A percentile compares a stretch with the other conserved stretches of the same genome.
Conservation (phyloP, 2,888 invertebrate genomes). For the Troglohyphantes excavatus region DNA sequence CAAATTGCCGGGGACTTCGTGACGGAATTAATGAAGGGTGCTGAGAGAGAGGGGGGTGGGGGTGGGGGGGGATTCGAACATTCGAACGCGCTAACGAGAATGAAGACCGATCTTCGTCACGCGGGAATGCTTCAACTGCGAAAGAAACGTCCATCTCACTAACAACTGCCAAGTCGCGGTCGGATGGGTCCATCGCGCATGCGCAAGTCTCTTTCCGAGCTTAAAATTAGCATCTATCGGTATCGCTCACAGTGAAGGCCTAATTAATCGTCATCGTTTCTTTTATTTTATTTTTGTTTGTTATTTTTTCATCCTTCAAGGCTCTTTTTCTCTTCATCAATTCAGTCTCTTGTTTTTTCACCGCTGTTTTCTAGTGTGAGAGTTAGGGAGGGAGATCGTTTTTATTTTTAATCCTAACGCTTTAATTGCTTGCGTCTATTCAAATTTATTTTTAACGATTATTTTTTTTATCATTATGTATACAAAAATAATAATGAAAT, state of each 20-base stretch:
- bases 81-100: slow-evolving; percentile 62
- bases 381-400: not conserved
- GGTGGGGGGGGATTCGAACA: not conserved
- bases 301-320: too few species aligned
- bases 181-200: slow-evolving; percentile 51
- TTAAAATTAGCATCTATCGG: slow-evolving; percentile 68
- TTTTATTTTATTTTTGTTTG: slow-evolving; percentile 2
- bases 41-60: not conserved
- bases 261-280: slow-evolving; percentile 75
- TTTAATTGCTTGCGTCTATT: slow-evolving; percentile 20
- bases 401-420: slow-evolving; percentile 1
- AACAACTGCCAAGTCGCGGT: slow-evolving; percentile 52
- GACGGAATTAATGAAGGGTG: slow-evolving; percentile 74
- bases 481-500: slow-evolving; percentile 4
- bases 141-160: slow-evolving; percentile 3
- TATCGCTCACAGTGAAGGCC: slow-evolving; percentile 44
- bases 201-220: slow-evolving; percentile 48
- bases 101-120: slow-evolving; percentile 26
- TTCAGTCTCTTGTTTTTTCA: not conserved
- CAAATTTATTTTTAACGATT: too few species aligned
- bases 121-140: not conserved
- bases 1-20: slow-evolving; percentile 74
- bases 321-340: not conserved
- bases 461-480: not conserved
- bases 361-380: not conserved